These are phyloP conservation scores for Diuraphis noxia DNA, from an alignment of 1,140 invertebrate genomes.

Conservation along the genomic window DNA sequence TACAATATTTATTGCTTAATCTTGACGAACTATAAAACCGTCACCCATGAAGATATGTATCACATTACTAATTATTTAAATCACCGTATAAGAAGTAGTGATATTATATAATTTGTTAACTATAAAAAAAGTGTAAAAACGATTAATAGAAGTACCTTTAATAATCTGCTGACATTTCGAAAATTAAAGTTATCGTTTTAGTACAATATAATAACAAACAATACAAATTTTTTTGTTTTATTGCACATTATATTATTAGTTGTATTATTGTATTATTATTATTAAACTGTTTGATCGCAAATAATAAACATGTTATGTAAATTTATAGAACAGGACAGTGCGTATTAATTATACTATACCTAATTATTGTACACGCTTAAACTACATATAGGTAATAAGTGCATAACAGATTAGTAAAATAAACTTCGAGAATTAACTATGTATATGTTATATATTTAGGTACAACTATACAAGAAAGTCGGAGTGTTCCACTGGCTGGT, in stretches of 20 bases:
- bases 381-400: background rate
- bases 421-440: background rate
- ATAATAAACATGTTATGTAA: background rate
- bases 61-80: too few relatives aligned
- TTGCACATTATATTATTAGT: background rate
- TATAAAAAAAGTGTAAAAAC: background rate
- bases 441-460: background rate
- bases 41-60: too few relatives aligned
- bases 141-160: background rate
- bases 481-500: slow-evolving; percentile 5
- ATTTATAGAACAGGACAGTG: background rate
- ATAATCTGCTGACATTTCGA: background rate
- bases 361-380: background rate
- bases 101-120: too few relatives aligned
- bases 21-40: too few relatives aligned
- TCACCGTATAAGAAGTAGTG: too few relatives aligned
- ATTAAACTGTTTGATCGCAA: background rate
- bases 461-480: background rate
- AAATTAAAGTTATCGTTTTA: background rate
- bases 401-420: background rate
- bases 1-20: too few relatives aligned
- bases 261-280: background rate
- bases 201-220: background rate
- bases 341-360: background rate
- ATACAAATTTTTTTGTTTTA: background rate